Evolutionary conservation across 2,797 vertebrate genomes (phyloP), one percentile per base, ranked within the genome.

Genomic region (Sebastes itinus): DNA sequence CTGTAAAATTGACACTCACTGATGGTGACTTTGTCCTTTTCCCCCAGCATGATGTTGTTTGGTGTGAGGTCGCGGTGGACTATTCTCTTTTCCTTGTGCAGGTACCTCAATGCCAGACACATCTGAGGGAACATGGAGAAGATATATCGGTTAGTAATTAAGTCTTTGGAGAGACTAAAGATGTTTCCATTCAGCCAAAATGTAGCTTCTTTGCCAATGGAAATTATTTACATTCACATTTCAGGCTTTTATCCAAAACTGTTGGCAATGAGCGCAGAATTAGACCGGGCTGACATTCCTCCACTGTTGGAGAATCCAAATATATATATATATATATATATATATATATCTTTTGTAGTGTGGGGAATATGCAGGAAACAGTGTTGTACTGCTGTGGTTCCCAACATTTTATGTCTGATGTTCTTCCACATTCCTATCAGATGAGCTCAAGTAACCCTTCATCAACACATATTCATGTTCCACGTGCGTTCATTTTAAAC

Each of bases 71-170:
- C 97, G 68, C 95, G 85, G 83, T 98, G 97, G 67, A 98, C 95
- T 66, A 98, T 98, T 64, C 95, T 96, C 87, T 99, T 98, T 85
- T 98, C 97, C 86, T 97, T 97, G 93, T 98, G 97, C 54, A 99
- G 95, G 90, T 99, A 99, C 67, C 94, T 89, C 87, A 99, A 89
- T 5, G 97, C 97, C 85, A 98, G 90, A 89, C 97, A 99, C 82
- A 99, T 94, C 97, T 98, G 92, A 87, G 87, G 56, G 88, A 89
- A 55, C 6, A 38, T 2, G 8, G 4, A 23, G 6, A 8, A 23
- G 10, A 35, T 30, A 27, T 1, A 69, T 49, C 62, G 12, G 4
- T 49, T 11, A 23, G 10, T 25, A 1, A 35, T 30, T 3, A 28
- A n/a, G 5, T 5, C n/a, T 30, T 18, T 42, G 3, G 18, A 61